phyloP scores from a whole-genome alignment of 2,888 invertebrate species.

The Andricus quercusramuli region DNA sequence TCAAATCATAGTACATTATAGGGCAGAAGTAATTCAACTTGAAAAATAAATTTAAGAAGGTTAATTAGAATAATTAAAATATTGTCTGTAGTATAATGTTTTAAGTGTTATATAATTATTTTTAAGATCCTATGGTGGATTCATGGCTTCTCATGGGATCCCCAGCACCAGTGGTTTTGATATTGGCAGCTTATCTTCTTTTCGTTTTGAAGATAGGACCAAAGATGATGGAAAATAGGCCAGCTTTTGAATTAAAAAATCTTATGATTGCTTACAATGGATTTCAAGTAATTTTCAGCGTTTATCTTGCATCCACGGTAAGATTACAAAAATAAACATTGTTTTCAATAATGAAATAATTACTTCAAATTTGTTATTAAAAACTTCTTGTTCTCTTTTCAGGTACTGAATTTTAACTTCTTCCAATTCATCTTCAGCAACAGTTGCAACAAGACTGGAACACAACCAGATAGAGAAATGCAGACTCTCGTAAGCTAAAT shows the following conservation, averaged over 20 bases:
- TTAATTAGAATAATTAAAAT: neutral
- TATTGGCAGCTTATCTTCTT: conserved; percentile 84
- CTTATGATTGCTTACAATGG: conserved; percentile 90
- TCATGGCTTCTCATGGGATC: conserved; percentile 90
- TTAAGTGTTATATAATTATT: conserved; percentile 54
- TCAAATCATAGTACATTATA: too few species aligned
- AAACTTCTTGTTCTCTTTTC: conserved; percentile 42
- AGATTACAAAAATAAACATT: conserved; percentile 58
- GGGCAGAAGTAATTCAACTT: neutral
- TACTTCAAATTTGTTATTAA: conserved; percentile 4
- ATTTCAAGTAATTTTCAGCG: conserved; percentile 92
- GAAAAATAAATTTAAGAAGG: neutral
- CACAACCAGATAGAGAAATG: conserved; percentile 51
- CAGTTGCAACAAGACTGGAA: conserved; percentile 52
- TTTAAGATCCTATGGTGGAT: conserved; percentile 87
- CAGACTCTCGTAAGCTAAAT: conserved; percentile 60
- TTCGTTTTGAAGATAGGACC: conserved; percentile 89
- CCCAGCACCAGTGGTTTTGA: conserved; percentile 84
- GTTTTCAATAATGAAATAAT: neutral
- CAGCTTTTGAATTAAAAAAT: conserved; percentile 86
- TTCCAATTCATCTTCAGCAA: conserved; percentile 51
- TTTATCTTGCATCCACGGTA: conserved; percentile 84
- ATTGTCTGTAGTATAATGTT: neutral
- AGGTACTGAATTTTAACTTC: conserved; percentile 58
- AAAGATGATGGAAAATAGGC: conserved; percentile 86